Evolutionary conservation across 2,888 invertebrate species (phyloP), one percentile per base, ranked within the genome.

Genomic region (Diaphora mendica): DNA sequence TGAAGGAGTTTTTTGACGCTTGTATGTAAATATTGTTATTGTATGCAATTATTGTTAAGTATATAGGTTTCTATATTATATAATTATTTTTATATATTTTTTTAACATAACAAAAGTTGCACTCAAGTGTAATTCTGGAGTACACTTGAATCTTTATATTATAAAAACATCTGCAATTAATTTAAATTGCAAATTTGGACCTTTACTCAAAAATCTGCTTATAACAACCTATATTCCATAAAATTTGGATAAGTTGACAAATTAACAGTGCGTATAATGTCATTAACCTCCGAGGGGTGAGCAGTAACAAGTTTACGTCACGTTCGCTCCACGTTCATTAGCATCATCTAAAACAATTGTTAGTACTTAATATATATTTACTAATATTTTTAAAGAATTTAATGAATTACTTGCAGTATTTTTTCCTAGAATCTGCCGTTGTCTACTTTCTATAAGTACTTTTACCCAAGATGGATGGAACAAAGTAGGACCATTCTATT

Each of bases 301-400:
- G 9, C 76, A 70, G 75, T 85, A 85, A 87, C 83, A 72, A 82
- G 82, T 78, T 85, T 82, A 83, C 75, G 79, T 80, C 82, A 77
- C 76, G 35, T 70, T 51, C 69, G 62, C 42, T 73, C 70, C 75
- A 59, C 74, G 83, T 88, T 90, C 87, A 87, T 89, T 89, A 86
- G 77, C 82, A 82, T 84, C 82, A 87, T 87, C 23, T 23, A 8
- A 17, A 51, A 23, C 51, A 51, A 51, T 51, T 23, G 79, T 81
- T 70, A 66, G 44, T 64, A 64, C 48, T 48, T 20, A 20, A 39
- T 66, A 73, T 66, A 73, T 75, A 75, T 77, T 72, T 64, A 77
- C 51, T 4, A 66, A 66, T 26, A 42, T 42, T 68, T 64, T 51
- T 20, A 35, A 51, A 26, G 11, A 59, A 26, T 55, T 15, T 0